Conservation (phyloP, 1,140 invertebrate species). For the Eueides isabella region DNA sequence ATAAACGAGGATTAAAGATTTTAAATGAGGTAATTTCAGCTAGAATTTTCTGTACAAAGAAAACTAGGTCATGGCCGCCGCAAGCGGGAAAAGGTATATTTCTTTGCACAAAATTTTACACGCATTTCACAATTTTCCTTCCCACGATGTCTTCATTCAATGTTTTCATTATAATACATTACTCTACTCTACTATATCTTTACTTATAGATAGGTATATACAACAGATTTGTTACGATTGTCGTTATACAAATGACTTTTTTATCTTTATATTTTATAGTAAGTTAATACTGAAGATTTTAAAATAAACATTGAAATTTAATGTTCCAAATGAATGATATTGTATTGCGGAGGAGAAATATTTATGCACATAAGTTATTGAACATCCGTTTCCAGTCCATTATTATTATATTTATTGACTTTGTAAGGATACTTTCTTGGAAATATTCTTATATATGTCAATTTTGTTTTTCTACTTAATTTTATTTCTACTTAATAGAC, state of each 20-base stretch:
- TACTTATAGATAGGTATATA: not conserved
- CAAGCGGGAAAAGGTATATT: not conserved
- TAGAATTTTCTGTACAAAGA: not conserved
- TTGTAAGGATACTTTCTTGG: not conserved
- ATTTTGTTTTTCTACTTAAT: too few relatives aligned
- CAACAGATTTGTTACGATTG: not conserved
- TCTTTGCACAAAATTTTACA: conserved; percentile 9
- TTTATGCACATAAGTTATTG: too few relatives aligned
- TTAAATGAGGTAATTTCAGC: conserved; percentile 7
- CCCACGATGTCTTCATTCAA: too few relatives aligned
- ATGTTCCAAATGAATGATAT: too few relatives aligned
- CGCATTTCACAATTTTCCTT: conserved; percentile 6
- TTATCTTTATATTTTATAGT: too few relatives aligned
- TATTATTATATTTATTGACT: too few relatives aligned
- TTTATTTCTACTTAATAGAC: too few relatives aligned
- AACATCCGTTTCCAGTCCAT: too few relatives aligned
- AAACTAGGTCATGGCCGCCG: not conserved
- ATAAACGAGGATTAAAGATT: not conserved
- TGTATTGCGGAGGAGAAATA: too few relatives aligned
- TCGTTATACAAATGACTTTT: not conserved
- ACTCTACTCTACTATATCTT: too few relatives aligned
- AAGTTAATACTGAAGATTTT: too few relatives aligned
- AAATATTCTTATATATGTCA: not conserved
- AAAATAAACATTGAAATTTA: too few relatives aligned
- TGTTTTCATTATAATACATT: not conserved